Percentiles rank a stretch among this genome's conserved stretches.
phyloP scores from a whole-genome alignment of 2,888 invertebrate species.

The Unio pictorum region DNA sequence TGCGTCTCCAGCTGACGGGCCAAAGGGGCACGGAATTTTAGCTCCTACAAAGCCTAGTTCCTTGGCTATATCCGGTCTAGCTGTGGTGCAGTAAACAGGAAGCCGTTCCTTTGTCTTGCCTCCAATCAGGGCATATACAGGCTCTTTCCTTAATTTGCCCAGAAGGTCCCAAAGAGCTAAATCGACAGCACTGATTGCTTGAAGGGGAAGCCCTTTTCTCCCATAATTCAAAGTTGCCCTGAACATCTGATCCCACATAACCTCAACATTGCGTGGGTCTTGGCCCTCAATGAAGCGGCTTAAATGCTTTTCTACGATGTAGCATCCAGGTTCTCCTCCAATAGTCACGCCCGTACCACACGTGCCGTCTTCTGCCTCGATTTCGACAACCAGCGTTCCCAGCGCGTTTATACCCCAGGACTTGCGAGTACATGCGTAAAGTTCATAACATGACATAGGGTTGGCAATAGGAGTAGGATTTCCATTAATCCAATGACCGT shows the following conservation, averaged over 20 bases:
- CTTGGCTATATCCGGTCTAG: conserved; percentile 63
- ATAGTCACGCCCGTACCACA: conserved; percentile 65
- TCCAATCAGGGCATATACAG: conserved; percentile 66
- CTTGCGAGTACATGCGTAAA: conserved; percentile 58
- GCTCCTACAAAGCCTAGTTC: conserved; percentile 65
- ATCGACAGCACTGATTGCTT: conserved; percentile 67
- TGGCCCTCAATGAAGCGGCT: conserved; percentile 67
- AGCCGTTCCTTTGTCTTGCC: conserved; percentile 66
- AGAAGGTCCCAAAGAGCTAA: conserved; percentile 67
- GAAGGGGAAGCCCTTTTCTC: conserved; percentile 63
- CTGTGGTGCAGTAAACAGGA: conserved; percentile 66
- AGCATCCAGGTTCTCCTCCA: conserved; percentile 66
- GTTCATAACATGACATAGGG: conserved; percentile 61
- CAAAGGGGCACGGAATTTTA: conserved; percentile 64
- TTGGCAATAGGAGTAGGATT: conserved; percentile 61
- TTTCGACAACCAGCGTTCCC: conserved; percentile 64
- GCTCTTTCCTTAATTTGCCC: conserved; percentile 62
- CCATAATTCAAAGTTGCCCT: conserved; percentile 66
- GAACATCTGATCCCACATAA: conserved; percentile 68
- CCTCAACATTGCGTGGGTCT: conserved; percentile 64
- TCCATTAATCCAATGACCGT: conserved; percentile 67
- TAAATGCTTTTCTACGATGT: conserved; percentile 65
- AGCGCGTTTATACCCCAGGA: conserved; percentile 69
- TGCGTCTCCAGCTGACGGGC: conserved; percentile 63
- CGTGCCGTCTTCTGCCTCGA: conserved; percentile 65